Base-by-base conservation (phyloP, 2,797 vertebrate species). In the Alauda arvensis region DNA sequence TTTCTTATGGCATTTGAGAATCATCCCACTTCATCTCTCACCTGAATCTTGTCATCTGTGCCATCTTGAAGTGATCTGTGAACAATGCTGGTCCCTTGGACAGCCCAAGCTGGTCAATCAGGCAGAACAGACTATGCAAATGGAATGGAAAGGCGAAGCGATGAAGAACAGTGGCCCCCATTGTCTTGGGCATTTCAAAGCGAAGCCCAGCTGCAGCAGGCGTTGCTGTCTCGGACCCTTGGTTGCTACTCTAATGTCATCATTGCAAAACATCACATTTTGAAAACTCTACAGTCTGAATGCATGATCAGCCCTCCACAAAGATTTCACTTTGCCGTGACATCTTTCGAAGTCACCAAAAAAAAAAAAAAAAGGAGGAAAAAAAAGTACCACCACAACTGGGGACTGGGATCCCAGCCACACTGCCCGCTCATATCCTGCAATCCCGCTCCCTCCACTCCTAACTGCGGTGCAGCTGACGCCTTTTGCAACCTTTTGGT, bases 111-210 rank as follows among this genome's bases (percentile, higher is more conserved):
- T 94, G 97, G 97, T 96, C 97, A 98, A 83, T 98, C 98, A 98
- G 96, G 97, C 98, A 97, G 97, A 98, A 98, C 97, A 95, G 97
- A 96, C 97, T 97, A 97, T 98, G 98, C 97, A 97, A 98, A 98
- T 98, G 95, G 75, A 79, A 91, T 86, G 95, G 96, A 93, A 97
- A 96, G 95, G 96, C 96, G 92, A 95, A 96, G 95, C 93, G 92
- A 94, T 91, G 91, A 95, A 95, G 95, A 98, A 98, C 98, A 98
- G 95, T 96, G 96, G 96, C 85, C 87, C 91, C 96, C 96, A 97
- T 98, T 98, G 98, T 98, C 97, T 93, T 45, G 79, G 85, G 91
- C 79, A 85, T 97, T 98, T 97, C 97, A 97, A 97, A 97, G 97
- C 93, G 90, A 95, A 72, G 89, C 96, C 96, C 98, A 98, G 97